Conservation (phyloP, 1,140 invertebrate species). For the Plutomurus gul region DNA sequence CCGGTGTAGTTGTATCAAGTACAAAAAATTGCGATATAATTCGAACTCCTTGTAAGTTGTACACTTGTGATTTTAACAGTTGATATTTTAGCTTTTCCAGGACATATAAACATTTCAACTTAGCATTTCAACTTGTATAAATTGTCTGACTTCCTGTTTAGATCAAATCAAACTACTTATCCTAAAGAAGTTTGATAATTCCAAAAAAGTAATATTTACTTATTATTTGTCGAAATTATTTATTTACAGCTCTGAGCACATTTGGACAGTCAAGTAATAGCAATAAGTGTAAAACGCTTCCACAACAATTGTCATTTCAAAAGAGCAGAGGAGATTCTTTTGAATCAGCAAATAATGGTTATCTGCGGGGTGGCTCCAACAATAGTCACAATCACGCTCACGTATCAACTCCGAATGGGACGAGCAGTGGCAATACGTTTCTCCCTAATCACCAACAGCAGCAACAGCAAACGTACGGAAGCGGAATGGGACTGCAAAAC, state of each 20-base stretch:
- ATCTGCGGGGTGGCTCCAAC: conserved; percentile 14
- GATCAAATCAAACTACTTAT: background rate
- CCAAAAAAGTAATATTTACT: too few relatives aligned
- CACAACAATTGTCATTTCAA: conserved; percentile 53
- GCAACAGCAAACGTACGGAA: conserved; percentile 14
- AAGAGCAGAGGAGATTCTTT: conserved; percentile 51
- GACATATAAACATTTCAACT: background rate
- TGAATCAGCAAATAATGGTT: conserved; percentile 47
- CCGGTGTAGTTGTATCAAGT: conserved; percentile 49
- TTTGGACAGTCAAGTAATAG: conserved; percentile 49
- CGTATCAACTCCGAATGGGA: conserved; percentile 51
- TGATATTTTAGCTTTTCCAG: background rate
- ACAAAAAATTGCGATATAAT: conserved; percentile 55
- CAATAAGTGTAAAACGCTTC: conserved; percentile 53
- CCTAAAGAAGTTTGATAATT: background rate
- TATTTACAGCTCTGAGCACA: conserved; percentile 48
- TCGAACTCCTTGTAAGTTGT: conserved; percentile 52
- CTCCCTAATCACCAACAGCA: conserved; percentile 36
- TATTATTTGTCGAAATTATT: too few relatives aligned
- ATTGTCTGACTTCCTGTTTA: background rate
- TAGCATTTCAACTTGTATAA: too few relatives aligned
- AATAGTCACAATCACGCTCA: conserved; percentile 33
- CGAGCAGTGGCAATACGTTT: conserved; percentile 44
- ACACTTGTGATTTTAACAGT: background rate
- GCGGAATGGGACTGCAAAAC: conserved; percentile 56